Evolutionary conservation across 2,888 invertebrate genomes (phyloP).

Genomic region (Enchytraeus crypticus): DNA sequence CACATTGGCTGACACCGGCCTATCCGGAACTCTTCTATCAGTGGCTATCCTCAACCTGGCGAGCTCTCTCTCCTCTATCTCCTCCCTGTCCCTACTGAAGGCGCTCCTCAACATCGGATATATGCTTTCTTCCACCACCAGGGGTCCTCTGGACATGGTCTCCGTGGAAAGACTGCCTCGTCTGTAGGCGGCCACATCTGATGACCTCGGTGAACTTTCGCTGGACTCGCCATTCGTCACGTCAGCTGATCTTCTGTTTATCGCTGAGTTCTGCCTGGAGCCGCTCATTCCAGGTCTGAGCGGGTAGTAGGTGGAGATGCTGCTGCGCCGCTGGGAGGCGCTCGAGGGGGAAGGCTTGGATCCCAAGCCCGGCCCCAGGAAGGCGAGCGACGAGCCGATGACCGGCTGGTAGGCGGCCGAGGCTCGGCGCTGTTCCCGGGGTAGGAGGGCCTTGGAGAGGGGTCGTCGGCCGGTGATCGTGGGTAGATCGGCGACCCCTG

Average conservation of each 20-base stretch:
- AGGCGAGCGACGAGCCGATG: background rate
- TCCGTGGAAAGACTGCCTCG: too few species aligned
- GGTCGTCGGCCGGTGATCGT: conserved; percentile 4
- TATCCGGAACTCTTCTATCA: too few species aligned
- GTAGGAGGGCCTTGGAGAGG: conserved; percentile 1
- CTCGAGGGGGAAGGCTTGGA: background rate
- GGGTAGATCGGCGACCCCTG: background rate
- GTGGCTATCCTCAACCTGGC: too few species aligned
- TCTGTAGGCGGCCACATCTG: background rate
- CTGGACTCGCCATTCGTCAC: background rate
- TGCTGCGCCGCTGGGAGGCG: background rate
- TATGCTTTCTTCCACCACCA: background rate
- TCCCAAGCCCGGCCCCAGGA: background rate
- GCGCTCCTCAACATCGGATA: background rate
- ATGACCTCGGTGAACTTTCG: background rate
- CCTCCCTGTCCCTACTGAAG: background rate
- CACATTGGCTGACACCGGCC: too few species aligned
- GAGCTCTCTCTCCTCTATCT: background rate
- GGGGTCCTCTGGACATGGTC: background rate
- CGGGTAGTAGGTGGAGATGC: conserved; percentile 2
- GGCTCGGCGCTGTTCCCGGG: background rate
- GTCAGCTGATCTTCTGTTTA: too few species aligned
- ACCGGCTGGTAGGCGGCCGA: background rate
- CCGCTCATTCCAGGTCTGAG: too few species aligned
- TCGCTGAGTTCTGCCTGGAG: too few species aligned